Conservation (phyloP, 2,888 invertebrate species). For the Hyppa rectilinea region DNA sequence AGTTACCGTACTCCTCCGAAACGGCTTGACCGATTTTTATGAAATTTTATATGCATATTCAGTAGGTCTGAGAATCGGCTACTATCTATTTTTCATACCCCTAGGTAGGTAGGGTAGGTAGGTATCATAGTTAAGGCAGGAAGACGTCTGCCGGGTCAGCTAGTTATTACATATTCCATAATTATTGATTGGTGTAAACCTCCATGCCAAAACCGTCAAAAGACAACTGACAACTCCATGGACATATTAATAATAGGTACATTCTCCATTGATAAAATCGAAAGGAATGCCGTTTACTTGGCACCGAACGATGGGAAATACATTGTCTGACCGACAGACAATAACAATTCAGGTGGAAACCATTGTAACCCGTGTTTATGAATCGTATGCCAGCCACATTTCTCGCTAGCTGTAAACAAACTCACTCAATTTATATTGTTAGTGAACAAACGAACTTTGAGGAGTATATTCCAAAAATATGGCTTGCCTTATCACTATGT, state of each 20-base stretch:
- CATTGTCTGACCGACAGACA: slow-evolving; percentile 65
- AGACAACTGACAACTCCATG: too few relatives aligned
- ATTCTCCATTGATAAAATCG: slow-evolving; percentile 29
- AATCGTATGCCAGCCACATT: slow-evolving; percentile 59
- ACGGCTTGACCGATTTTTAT: too few relatives aligned
- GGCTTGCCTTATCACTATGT: neutral
- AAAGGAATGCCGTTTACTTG: slow-evolving; percentile 35
- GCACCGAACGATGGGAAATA: slow-evolving; percentile 62
- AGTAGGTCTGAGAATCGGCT: too few relatives aligned
- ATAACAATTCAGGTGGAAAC: slow-evolving; percentile 61
- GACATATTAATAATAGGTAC: too few relatives aligned
- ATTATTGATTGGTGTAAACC: neutral
- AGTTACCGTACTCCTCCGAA: too few relatives aligned
- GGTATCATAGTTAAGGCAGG: too few relatives aligned
- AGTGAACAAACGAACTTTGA: neutral
- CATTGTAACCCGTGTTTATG: slow-evolving; percentile 75
- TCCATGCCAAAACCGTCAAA: too few relatives aligned
- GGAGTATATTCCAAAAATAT: neutral
- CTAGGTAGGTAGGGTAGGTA: too few relatives aligned
- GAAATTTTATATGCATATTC: too few relatives aligned
- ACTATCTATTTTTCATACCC: too few relatives aligned
- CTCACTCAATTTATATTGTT: slow-evolving; percentile 26
- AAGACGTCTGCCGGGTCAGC: too few relatives aligned
- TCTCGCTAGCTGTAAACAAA: slow-evolving; percentile 60
- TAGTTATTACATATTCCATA: neutral